phyloP scores from a whole-genome alignment of 2,888 invertebrate genomes.

The Colostygia pectinataria region DNA sequence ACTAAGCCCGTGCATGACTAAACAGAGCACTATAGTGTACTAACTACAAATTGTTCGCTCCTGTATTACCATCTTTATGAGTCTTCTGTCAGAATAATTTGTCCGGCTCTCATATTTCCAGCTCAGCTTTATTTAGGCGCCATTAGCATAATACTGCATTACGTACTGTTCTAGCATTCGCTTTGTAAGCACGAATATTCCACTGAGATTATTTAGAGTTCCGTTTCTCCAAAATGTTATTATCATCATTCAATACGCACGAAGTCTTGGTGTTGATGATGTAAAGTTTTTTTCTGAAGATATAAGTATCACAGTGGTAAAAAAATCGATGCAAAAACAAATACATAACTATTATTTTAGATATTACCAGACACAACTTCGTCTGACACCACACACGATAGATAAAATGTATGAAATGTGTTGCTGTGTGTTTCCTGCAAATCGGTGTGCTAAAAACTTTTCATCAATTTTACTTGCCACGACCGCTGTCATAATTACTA shows the following conservation, averaged over 20 bases:
- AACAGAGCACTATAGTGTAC: constrained; percentile 2
- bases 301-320: not conserved
- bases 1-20: not conserved
- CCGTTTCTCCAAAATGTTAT: not conserved
- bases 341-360: no score
- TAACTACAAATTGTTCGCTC: constrained; percentile 56
- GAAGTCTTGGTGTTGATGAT: no score
- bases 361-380: no score
- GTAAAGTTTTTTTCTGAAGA: no score
- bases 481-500: no score
- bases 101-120: constrained; percentile 69
- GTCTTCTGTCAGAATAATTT: constrained; percentile 62
- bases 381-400: no score
- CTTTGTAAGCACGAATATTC: constrained; percentile 28
- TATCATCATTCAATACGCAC: no score
- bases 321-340: no score
- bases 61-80: constrained; percentile 72
- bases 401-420: no score
- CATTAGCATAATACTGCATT: constrained; percentile 72
- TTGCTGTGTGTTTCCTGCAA: no score
- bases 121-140: constrained; percentile 65
- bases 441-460: no score
- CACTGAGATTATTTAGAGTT: not conserved
- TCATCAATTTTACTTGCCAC: no score
- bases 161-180: constrained; percentile 38